Evolutionary conservation across 2,113 vertebrate genomes (phyloP), one percentile per base, ranked within the genome.

Genomic region (Natator depressus): DNA sequence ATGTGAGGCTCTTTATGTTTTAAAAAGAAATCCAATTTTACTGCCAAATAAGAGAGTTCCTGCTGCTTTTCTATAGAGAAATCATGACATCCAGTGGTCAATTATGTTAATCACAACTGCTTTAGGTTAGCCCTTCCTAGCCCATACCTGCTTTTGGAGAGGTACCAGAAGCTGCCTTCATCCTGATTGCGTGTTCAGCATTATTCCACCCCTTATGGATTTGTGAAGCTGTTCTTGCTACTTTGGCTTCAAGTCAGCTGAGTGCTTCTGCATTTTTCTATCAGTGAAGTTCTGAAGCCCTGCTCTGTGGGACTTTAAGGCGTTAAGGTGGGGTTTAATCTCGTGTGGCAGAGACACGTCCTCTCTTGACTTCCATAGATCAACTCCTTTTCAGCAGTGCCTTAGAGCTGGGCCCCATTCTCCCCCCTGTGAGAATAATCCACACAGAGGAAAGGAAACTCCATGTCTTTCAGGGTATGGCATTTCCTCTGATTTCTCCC

Each of bases 41-140:
- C 92, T 96, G 97, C 96, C 94, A 93, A 96, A 85, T 84, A 54
- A 89, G 47, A 72, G 87, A 65, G 38, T 88, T 57, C 87, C 35
- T n/a, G 59, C 47, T 89, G 25, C 54, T 88, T 95, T 98, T 91
- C 38, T 89, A 17, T 93, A 97, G 98, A 92, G 98, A 96, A 98
- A 98, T 92, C 86, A 98, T 97, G 98, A 98, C 98, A 98, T 98
- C 98, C 98, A 98, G 98, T 88, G 98, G 98, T 94, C 93, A 97
- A 62, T 89, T 59, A 10, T 62, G 86, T 96, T 97, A 92, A 97
- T 95, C 98, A 95, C 96, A 92, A 49, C 24, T 80, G 35, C 69
- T 93, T 78, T 6, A 51, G 8, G 0, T 29, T 25, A 86, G 62
- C 38, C 11, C 1, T 5, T 0, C n/a, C 79, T 72, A 79, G 46